Evolutionary conservation across 2,797 vertebrate genomes (phyloP).

Genomic region (Arnoldichthys spilopterus): DNA sequence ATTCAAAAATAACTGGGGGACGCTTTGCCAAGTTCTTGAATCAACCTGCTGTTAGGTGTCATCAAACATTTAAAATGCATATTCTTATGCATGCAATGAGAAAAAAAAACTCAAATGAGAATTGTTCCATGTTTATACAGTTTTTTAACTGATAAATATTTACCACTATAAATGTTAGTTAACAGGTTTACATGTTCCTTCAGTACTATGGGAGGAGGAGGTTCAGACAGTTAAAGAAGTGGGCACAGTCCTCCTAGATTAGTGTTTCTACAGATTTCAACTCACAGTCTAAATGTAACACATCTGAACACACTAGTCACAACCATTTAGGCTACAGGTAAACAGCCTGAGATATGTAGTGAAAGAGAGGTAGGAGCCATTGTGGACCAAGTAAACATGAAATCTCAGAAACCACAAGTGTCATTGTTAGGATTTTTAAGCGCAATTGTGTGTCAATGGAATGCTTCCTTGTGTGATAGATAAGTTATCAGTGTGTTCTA

Average conservation of each 20-base stretch:
- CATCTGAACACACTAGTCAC: background rate
- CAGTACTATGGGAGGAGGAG: background rate
- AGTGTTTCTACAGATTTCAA: background rate
- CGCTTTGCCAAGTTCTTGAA: too few relatives aligned
- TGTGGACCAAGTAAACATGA: conserved; percentile 27
- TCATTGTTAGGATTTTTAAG: background rate
- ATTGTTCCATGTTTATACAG: too few relatives aligned
- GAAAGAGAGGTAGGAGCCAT: conserved; percentile 7
- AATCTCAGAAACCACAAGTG: background rate
- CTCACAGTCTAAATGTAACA: conserved; percentile 10
- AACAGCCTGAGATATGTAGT: conserved; percentile 19
- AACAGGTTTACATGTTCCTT: background rate
- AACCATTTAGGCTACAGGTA: conserved; percentile 13
- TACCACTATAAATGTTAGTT: background rate
- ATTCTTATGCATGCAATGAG: too few relatives aligned
- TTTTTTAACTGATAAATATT: too few relatives aligned
- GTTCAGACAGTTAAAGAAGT: background rate
- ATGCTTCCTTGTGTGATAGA: background rate
- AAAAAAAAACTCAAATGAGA: too few relatives aligned
- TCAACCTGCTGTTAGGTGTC: too few relatives aligned
- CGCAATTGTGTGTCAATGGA: conserved; percentile 4
- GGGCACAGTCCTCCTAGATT: background rate
- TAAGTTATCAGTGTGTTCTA: background rate
- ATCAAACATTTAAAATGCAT: too few relatives aligned
- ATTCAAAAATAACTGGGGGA: too few relatives aligned